Evolutionary conservation across 2,797 vertebrate species (phyloP).

Genomic region (Paedocypris micromegethes): DNA sequence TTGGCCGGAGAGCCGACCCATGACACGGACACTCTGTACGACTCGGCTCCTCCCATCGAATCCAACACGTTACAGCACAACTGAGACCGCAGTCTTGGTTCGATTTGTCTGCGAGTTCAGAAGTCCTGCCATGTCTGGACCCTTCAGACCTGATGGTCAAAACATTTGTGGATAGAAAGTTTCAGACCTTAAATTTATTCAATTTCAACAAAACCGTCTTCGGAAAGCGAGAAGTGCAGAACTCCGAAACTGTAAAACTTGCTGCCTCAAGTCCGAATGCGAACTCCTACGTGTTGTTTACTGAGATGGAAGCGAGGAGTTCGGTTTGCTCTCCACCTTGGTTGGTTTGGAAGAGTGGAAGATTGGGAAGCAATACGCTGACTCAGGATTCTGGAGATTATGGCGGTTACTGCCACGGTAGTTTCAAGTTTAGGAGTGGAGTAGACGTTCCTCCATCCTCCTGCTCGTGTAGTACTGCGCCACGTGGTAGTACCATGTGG

Average conservation of each 20-base stretch:
- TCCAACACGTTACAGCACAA: conserved; percentile 99
- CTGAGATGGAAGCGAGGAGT: conserved; percentile 37
- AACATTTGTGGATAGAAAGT: conserved; percentile 38
- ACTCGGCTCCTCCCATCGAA: conserved; percentile 99
- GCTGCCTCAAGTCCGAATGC: conserved; percentile 45
- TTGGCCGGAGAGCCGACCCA: conserved; percentile 99
- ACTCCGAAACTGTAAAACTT: conserved; percentile 31
- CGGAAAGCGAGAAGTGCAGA: conserved; percentile 36
- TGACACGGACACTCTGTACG: conserved; percentile 99
- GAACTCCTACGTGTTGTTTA: conserved; percentile 43
- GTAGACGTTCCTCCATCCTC: conserved; percentile 34
- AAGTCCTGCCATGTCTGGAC: conserved; percentile 44
- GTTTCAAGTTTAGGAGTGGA: conserved; percentile 37
- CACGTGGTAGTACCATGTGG: conserved; percentile 28
- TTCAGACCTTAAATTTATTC: conserved; percentile 41
- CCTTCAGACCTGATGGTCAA: conserved; percentile 45
- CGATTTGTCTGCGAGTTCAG: conserved; percentile 43
- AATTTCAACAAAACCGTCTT: conserved; percentile 41
- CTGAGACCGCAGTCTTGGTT: conserved; percentile 72
- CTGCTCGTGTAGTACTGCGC: conserved; percentile 16
- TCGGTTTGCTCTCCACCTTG: conserved; percentile 20
- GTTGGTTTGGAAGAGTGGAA: conserved; percentile 41
- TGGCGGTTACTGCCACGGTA: conserved; percentile 21
- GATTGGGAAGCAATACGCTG: conserved; percentile 53
- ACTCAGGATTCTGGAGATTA: conserved; percentile 53